A percentile compares a stretch with the other conserved stretches of the same genome.
Conservation (phyloP, 2,888 invertebrate species). For the Electrophaes corylata region DNA sequence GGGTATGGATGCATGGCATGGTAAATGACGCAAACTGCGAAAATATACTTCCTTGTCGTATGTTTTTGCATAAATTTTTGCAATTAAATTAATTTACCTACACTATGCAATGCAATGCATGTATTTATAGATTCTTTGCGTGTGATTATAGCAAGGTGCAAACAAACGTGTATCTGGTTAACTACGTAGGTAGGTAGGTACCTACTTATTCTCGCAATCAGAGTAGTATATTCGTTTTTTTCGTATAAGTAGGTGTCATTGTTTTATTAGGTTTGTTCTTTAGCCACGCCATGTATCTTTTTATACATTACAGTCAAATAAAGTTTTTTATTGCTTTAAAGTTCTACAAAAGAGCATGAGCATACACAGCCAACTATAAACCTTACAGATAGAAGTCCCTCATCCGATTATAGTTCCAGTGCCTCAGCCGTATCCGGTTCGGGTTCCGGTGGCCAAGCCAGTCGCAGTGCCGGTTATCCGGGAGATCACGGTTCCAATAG, state of each 20-base stretch:
- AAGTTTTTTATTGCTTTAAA: not conserved
- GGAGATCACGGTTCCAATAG: slow-evolving; percentile 84
- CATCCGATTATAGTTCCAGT: slow-evolving; percentile 90
- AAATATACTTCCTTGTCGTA: slow-evolving; percentile 18
- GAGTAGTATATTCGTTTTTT: not conserved
- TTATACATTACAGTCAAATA: not conserved
- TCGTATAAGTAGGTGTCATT: not conserved
- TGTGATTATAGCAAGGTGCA: slow-evolving; percentile 16
- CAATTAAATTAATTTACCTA: slow-evolving; percentile 29
- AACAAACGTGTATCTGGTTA: not conserved
- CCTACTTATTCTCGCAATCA: slow-evolving; percentile 2
- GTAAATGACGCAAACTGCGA: slow-evolving; percentile 5
- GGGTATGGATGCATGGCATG: slow-evolving; percentile 21
- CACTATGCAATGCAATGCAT: slow-evolving; percentile 29
- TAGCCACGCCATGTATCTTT: not conserved
- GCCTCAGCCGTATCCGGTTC: slow-evolving; percentile 90
- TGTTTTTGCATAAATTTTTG: slow-evolving; percentile 29
- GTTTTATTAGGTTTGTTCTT: not conserved
- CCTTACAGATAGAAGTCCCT: slow-evolving; percentile 87
- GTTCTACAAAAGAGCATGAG: slow-evolving; percentile 16
- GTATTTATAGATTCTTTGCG: slow-evolving; percentile 30
- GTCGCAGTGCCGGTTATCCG: slow-evolving; percentile 87
- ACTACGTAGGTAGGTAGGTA: too few species aligned
- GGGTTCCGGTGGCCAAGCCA: slow-evolving; percentile 88
- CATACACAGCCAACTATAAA: slow-evolving; percentile 37